Base-by-base conservation (phyloP, 2,113 vertebrate species). In the Odontesthes bonariensis region DNA sequence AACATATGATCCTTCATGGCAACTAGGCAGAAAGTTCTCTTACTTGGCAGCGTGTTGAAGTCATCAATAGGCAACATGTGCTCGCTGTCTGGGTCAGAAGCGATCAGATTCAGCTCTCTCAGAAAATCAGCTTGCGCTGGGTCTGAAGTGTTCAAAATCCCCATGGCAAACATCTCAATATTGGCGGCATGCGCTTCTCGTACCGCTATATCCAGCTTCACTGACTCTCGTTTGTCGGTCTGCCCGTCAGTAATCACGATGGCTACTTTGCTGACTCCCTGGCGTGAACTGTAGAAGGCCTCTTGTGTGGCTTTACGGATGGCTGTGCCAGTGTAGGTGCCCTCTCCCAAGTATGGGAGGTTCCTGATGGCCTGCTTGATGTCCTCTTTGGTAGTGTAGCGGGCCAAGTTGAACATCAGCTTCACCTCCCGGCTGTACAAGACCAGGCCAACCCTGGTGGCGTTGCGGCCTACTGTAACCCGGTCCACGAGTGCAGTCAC, bases 11-110 rank as follows among this genome's bases (percentile, higher is more conserved):
- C n/a, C n/a, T n/a, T 11, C 53, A 57, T 33, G 53, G 17, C 14
- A 8, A 8, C 32, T 17, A 17, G 27, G 32, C 5, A 35, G 35
- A 51, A 52, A 14, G 9, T 20, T 33, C 10, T 31, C 56, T 68
- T 42, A 96, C 96, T 95, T 93, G 96, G 87, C 61, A 96, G 91
- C 1, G 95, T 95, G 83, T 96, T 96, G 73, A 96, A 97, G 89
- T 96, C 95, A 66, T 96, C 95, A 1, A 96, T 96, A 82, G 95
- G 94, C 61, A 95, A 95, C 95, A 95, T 93, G 79, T 97, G 96
- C 58, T 97, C 95, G 4, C 52, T 56, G 73, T 97, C 95, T 1
- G 96, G 96, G 65, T 97, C 95, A 0, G 96, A 97, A 19, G 96
- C 96, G 33, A 97, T 97, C 64, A 96, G 91, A 40, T 96, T 95